Evolutionary conservation across 2,113 vertebrate species (phyloP).

Genomic region (Cricetomys ansorgei): DNA sequence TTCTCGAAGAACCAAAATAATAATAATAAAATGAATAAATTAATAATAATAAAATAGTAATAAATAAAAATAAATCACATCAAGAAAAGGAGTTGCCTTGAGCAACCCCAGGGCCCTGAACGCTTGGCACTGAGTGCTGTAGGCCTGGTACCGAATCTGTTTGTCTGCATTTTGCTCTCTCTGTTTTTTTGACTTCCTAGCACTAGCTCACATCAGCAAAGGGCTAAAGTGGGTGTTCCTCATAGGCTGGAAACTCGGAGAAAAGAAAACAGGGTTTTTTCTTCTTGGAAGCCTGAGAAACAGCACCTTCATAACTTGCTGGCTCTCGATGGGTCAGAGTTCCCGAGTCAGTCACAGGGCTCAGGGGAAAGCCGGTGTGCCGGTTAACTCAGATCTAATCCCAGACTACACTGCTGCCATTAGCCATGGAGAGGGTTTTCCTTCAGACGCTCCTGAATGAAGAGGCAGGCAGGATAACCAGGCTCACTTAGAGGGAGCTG

Average conservation of each 20-base stretch:
- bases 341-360: background rate
- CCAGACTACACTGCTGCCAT: background rate
- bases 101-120: background rate
- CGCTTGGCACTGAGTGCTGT: background rate
- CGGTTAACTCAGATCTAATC: background rate
- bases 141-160: background rate
- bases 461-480: background rate
- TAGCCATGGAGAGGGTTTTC: background rate
- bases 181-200: background rate
- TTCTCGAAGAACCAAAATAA: background rate
- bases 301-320: background rate
- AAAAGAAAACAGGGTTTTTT: background rate
- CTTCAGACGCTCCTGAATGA: background rate
- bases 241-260: background rate
- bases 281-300: background rate
- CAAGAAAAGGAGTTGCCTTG: background rate
- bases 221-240: background rate
- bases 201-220: background rate
- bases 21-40: background rate
- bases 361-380: background rate
- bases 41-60: no score
- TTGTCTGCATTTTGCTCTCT: background rate
- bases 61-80: background rate
- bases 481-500: background rate
- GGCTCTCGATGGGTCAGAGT: background rate